Evolutionary conservation across 2,888 invertebrate species (phyloP).

Genomic region (Tetragonula carbonaria): DNA sequence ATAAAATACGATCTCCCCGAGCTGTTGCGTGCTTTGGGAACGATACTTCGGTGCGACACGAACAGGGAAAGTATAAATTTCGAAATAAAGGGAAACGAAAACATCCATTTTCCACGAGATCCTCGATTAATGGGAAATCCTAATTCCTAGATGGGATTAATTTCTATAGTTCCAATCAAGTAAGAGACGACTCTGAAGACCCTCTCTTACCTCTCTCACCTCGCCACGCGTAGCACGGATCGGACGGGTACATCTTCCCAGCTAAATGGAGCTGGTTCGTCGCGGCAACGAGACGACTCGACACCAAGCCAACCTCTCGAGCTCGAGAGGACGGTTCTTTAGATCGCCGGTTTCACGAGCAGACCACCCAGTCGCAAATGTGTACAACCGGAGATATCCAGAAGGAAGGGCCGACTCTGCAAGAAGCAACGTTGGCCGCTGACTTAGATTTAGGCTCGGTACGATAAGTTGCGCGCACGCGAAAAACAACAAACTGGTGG

Average conservation of each 20-base stretch:
- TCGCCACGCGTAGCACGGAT: background rate
- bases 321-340: constrained; percentile 24
- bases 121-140: too few species aligned
- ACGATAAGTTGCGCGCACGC: constrained; percentile 42
- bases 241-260: background rate
- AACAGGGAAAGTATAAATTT: too few species aligned
- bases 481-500: constrained; percentile 34
- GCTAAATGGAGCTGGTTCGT: constrained; percentile 30
- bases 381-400: constrained; percentile 33
- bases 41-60: too few species aligned
- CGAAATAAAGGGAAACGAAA: too few species aligned
- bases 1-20: too few species aligned
- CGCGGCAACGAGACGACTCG: constrained; percentile 12
- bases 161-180: too few species aligned
- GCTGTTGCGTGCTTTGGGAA: too few species aligned
- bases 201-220: background rate
- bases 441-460: constrained; percentile 60
- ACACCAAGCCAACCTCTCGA: constrained; percentile 1
- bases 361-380: constrained; percentile 52
- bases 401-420: background rate
- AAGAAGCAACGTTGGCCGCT: constrained; percentile 53
- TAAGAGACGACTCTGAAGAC: background rate
- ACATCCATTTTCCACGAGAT: too few species aligned
- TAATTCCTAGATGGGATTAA: too few species aligned
- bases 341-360: constrained; percentile 18